Conservation (phyloP, 2,113 vertebrate species). For the Henicopernis longicauda region DNA sequence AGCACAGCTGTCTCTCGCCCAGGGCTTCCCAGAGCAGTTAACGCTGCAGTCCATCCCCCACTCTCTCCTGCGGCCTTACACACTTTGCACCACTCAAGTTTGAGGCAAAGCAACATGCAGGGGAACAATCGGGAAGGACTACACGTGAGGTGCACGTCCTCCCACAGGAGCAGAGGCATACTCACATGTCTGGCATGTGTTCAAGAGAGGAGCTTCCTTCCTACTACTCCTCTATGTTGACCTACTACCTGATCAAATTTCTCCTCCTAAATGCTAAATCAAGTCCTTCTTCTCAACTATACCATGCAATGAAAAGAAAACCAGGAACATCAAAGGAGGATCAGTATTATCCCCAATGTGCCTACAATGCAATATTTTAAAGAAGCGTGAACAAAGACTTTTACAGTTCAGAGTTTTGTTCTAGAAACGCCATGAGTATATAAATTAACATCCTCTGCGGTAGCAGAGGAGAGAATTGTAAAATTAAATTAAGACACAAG, state of each 20-base stretch:
- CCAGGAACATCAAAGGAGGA: neutral
- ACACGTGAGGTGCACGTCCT: rapidly evolving
- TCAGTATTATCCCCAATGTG: neutral
- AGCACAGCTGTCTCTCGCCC: neutral
- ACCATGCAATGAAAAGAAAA: neutral
- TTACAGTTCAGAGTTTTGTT: neutral
- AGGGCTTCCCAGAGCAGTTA: neutral
- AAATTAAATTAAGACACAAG: slow-evolving; percentile 23
- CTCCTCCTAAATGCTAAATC: neutral
- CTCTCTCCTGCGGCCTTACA: rapidly evolving
- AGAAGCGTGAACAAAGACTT: neutral
- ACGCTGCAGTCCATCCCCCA: rapidly evolving
- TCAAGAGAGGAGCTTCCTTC: neutral
- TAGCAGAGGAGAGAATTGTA: rapidly evolving
- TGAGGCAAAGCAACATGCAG: neutral
- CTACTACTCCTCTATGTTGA: neutral
- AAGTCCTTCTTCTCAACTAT: neutral
- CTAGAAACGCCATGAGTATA: neutral
- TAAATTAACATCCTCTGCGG: neutral
- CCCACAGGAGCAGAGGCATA: neutral
- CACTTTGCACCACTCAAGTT: rapidly evolving
- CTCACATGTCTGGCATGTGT: rapidly evolving
- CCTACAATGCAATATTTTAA: neutral
- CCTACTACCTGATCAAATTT: neutral
- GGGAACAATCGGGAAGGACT: neutral